Evolutionary conservation across 1,140 invertebrate species (phyloP), one percentile per base, ranked within the genome.

Genomic region (Lycorma delicatula): DNA sequence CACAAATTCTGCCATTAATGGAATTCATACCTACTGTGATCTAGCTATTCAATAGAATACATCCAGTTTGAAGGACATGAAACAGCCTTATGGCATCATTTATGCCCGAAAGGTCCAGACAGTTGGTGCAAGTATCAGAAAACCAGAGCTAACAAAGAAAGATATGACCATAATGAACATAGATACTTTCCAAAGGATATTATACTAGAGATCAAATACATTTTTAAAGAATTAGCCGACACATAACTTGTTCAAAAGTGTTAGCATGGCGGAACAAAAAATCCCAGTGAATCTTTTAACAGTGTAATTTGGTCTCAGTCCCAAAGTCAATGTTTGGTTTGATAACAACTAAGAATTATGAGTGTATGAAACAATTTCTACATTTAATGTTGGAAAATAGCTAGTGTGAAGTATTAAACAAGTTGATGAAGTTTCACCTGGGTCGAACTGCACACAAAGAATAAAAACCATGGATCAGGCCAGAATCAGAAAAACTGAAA

Each of bases 321-420:
- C 63, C 61, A 28, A 68, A 68, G 28, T 41, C 59, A 51, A 54
- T 53, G 9, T 67, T 66, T 54, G 59, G 59, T 44, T 49, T 26
- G 25, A 59, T 57, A 56, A 22, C 28, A 16, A 27, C 51, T 48
- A 64, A 20, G 56, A 64, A 55, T 61, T 64, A 51, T 60, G 60
- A 23, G 56, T 59, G 54, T 54, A 53, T 47, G 38, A 48, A 23
- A 49, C 54, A 26, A 36, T 48, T 3, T 26, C 12, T 2, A 20
- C 50, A 26, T 60, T 57, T 18, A 57, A 56, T 53, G 49, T 52
- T 18, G 54, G 59, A n/a, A 41, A 31, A 29, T 3, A 13, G 25
- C 12, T 44, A 50, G 16, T 48, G 18, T 11, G 34, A 57, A 27
- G 54, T 57, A 34, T 38, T 57, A 3, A 38, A 57, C 31, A 48